Percentiles rank a stretch among this genome's conserved stretches.
These are phyloP conservation scores for Germaria angustata DNA, from an alignment of 2,888 invertebrate species.

Conservation along the genomic window DNA sequence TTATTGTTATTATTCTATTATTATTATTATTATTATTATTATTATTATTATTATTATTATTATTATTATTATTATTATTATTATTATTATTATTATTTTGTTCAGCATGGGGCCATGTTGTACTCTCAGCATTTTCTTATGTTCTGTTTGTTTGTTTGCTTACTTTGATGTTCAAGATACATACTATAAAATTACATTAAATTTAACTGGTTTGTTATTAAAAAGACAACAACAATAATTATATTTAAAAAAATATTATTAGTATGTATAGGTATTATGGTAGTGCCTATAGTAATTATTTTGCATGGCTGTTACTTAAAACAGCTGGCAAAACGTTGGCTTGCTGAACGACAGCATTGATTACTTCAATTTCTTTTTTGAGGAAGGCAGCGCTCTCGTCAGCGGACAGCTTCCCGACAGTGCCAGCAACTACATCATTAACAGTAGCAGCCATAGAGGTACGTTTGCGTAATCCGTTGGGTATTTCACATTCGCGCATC, in stretches of 20 bases:
- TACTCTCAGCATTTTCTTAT: background rate
- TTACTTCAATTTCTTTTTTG: constrained; percentile 80
- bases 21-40: too few relatives aligned
- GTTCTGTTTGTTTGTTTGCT: background rate
- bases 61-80: too few relatives aligned
- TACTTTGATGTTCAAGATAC: background rate
- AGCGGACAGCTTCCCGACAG: constrained; percentile 60
- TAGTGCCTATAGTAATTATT: constrained; percentile 72
- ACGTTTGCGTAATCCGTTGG: constrained; percentile 75
- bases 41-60: too few relatives aligned
- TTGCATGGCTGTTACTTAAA: constrained; percentile 80
- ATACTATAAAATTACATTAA: constrained; percentile 14
- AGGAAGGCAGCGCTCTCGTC: constrained; percentile 71
- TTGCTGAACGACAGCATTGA: constrained; percentile 80
- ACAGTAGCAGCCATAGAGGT: constrained; percentile 64
- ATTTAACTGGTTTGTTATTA: constrained; percentile 14
- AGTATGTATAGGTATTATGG: constrained; percentile 20
- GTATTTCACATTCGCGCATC: constrained; percentile 77
- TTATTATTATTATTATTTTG: background rate
- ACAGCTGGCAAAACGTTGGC: constrained; percentile 79
- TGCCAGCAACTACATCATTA: constrained; percentile 63
- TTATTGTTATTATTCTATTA: too few relatives aligned
- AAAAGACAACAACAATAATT: background rate
- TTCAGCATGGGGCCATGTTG: constrained; percentile 39
- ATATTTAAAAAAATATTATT: background rate